Conservation (phyloP, 2,888 invertebrate genomes). For the Ophion ellenae region DNA sequence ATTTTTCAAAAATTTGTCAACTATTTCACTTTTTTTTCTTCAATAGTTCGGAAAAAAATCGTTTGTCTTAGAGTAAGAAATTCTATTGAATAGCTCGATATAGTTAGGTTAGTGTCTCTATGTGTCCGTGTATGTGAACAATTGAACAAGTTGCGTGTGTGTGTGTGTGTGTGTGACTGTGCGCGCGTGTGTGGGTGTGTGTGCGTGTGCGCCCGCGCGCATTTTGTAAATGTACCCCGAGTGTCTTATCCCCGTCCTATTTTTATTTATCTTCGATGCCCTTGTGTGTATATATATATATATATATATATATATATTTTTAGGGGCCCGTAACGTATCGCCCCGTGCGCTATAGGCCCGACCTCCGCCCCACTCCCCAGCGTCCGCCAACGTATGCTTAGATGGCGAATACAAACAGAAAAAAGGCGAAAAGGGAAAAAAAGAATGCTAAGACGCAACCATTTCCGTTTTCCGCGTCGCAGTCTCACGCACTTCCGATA, state of each 20-base stretch:
- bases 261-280: background rate
- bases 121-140: constrained; percentile 70
- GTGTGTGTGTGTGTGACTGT: too few relatives aligned
- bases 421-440: background rate
- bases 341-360: background rate
- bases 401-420: background rate
- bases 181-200: too few relatives aligned
- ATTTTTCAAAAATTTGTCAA: background rate
- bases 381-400: background rate
- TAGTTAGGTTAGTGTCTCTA: constrained; percentile 80
- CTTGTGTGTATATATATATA: background rate
- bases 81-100: constrained; percentile 70
- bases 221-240: constrained; percentile 76
- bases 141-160: constrained; percentile 70
- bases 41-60: background rate
- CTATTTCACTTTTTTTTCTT: background rate
- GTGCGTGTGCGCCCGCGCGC: background rate
- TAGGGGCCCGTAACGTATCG: background rate
- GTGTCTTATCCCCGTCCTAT: constrained; percentile 79
- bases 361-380: background rate
- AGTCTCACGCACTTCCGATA: background rate
- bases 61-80: background rate
- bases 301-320: background rate
- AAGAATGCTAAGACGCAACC: background rate
- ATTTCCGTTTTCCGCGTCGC: background rate